phyloP scores from a whole-genome alignment of 1,140 invertebrate species.

The Cydia amplana region DNA sequence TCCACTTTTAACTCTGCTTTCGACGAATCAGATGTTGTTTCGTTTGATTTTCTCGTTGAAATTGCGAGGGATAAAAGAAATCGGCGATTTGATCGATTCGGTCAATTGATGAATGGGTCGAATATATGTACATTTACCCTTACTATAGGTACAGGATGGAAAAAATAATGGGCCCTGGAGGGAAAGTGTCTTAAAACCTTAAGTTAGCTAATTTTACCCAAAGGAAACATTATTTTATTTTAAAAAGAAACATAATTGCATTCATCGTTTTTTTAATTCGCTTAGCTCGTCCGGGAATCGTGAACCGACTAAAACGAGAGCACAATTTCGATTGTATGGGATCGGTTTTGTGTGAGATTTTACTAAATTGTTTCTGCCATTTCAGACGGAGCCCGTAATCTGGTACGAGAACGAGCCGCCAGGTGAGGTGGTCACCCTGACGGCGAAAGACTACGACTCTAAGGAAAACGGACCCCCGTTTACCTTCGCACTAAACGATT shows the following conservation, averaged over 20 bases:
- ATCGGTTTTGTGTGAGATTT: too few relatives aligned
- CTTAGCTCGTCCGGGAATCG: too few relatives aligned
- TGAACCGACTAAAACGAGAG: too few relatives aligned
- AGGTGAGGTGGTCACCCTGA: constrained; percentile 84
- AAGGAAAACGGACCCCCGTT: constrained; percentile 91
- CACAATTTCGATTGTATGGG: too few relatives aligned
- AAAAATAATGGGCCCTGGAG: too few relatives aligned
- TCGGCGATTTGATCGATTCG: constrained; percentile 21
- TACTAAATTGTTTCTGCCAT: constrained; percentile 37
- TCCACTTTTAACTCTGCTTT: neutral
- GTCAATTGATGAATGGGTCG: constrained; percentile 22
- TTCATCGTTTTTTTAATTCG: too few relatives aligned
- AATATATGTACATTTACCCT: too few relatives aligned
- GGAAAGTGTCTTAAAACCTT: too few relatives aligned
- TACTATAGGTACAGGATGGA: too few relatives aligned
- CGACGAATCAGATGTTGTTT: constrained; percentile 6
- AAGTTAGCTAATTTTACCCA: too few relatives aligned
- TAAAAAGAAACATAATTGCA: too few relatives aligned
- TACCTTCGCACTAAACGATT: constrained; percentile 84
- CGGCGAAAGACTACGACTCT: constrained; percentile 89
- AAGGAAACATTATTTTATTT: too few relatives aligned
- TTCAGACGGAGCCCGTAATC: constrained; percentile 85
- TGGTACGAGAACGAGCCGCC: constrained; percentile 89
- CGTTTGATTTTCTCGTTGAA: constrained; percentile 6
- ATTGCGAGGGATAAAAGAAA: constrained; percentile 24